These are phyloP conservation scores for Phyllotreta cruciferae DNA, from an alignment of 2,888 invertebrate species.

Conservation along the genomic window DNA sequence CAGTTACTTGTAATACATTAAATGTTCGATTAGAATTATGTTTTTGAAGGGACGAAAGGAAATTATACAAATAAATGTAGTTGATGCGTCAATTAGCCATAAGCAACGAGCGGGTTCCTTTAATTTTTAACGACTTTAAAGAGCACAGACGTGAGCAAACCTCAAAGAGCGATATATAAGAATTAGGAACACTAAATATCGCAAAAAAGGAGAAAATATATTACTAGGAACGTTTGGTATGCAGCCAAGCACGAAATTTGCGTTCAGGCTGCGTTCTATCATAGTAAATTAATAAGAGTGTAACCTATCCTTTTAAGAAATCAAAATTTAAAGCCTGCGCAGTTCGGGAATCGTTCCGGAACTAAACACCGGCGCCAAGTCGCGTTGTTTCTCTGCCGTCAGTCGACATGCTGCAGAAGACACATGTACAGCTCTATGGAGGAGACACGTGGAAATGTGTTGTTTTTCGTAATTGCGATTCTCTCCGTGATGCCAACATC, in stretches of 20 bases:
- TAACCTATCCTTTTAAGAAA: slow-evolving; percentile 43
- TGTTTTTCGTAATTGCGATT: slow-evolving; percentile 38
- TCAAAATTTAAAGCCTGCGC: slow-evolving; percentile 44
- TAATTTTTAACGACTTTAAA: slow-evolving; percentile 12
- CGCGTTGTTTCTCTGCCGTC: slow-evolving; percentile 40
- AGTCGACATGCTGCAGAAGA: slow-evolving; percentile 53
- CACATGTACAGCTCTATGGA: slow-evolving; percentile 45
- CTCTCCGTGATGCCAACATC: slow-evolving; percentile 33
- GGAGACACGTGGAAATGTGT: slow-evolving; percentile 44
- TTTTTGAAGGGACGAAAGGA: not conserved
- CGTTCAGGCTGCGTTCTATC: slow-evolving; percentile 35
- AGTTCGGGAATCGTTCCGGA: slow-evolving; percentile 31
- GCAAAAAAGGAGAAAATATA: slow-evolving; percentile 15
- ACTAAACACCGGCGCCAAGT: slow-evolving; percentile 39
- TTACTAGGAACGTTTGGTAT: slow-evolving; percentile 26
- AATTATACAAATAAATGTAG: slow-evolving; percentile 8
- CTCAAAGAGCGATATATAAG: slow-evolving; percentile 10
- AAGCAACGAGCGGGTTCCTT: slow-evolving; percentile 2
- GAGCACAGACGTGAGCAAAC: slow-evolving; percentile 4
- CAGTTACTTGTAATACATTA: no score
- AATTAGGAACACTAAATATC: slow-evolving; percentile 14
- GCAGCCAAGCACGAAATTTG: slow-evolving; percentile 33
- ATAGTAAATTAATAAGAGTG: slow-evolving; percentile 36
- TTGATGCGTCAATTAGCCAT: slow-evolving; percentile 2
- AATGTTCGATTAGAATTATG: no score